Evolutionary conservation across 2,888 invertebrate genomes (phyloP).

Genomic region (Nezara viridula): DNA sequence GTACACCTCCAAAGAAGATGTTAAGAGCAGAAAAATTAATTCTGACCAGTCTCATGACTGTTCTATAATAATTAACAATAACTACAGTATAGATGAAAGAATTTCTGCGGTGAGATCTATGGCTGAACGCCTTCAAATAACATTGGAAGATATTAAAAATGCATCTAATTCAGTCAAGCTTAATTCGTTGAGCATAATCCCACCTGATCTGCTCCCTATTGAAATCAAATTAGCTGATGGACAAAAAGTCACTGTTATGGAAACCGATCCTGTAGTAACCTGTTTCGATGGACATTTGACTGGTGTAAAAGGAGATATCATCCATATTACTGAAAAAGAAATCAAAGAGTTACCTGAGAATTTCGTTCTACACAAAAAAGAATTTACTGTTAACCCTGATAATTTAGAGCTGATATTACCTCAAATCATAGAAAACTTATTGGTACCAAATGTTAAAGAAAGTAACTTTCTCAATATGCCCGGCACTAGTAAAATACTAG

Average conservation of each 20-base stretch:
- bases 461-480: background rate
- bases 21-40: slow-evolving; percentile 79
- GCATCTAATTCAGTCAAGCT: background rate
- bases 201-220: background rate
- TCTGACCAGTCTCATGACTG: background rate
- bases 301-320: background rate
- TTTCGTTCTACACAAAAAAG: background rate
- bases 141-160: background rate
- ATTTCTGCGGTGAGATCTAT: background rate
- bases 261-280: background rate
- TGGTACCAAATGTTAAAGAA: background rate
- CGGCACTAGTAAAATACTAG: background rate
- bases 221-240: background rate
- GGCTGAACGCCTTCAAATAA: background rate
- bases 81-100: background rate
- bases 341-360: background rate
- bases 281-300: background rate
- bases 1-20: too few relatives aligned
- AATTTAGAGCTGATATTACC: background rate
- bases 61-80: background rate
- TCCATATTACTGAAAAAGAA: background rate
- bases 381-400: background rate
- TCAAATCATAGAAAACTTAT: background rate
- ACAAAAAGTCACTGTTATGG: background rate
- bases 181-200: background rate